Conservation (phyloP, 35 echinoderm and acorn worm species). For the Eucidaris tribuloides region DNA sequence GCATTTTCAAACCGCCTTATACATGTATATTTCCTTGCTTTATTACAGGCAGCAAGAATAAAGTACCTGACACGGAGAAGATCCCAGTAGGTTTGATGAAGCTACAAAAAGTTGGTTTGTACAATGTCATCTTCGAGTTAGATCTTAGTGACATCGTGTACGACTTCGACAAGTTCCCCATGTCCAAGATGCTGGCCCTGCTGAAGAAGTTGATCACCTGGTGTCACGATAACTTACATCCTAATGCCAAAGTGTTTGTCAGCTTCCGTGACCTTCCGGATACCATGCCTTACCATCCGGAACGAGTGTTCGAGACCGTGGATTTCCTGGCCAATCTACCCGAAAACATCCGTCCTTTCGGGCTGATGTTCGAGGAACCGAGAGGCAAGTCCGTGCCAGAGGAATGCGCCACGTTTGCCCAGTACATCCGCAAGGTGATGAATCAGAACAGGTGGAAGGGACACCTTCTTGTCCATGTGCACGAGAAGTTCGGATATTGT, state of each 20-base stretch:
- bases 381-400: conserved; percentile 34
- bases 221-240: conserved; percentile 14
- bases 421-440: conserved; percentile 45
- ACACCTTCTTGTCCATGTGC: conserved; percentile 29
- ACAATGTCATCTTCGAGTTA: no score
- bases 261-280: conserved; percentile 48
- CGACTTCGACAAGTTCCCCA: conserved; percentile 46
- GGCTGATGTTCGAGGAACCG: conserved; percentile 46
- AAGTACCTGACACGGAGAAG: neutral
- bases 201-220: conserved; percentile 29
- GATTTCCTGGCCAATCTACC: conserved; percentile 46
- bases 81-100: neutral
- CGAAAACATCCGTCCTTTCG: neutral
- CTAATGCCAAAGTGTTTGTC: conserved; percentile 19
- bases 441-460: no score
- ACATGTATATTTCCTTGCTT: no score
- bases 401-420: conserved; percentile 9
- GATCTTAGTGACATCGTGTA: neutral
- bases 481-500: no score
- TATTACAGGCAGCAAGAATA: conserved; percentile 29
- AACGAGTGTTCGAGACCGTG: conserved; percentile 35
- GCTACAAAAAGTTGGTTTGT: neutral
- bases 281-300: conserved; percentile 36
- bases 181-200: neutral
- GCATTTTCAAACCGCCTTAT: no score